These are phyloP conservation scores for Incurvaria masculella DNA, from an alignment of 2,888 invertebrate genomes.

Conservation along the genomic window DNA sequence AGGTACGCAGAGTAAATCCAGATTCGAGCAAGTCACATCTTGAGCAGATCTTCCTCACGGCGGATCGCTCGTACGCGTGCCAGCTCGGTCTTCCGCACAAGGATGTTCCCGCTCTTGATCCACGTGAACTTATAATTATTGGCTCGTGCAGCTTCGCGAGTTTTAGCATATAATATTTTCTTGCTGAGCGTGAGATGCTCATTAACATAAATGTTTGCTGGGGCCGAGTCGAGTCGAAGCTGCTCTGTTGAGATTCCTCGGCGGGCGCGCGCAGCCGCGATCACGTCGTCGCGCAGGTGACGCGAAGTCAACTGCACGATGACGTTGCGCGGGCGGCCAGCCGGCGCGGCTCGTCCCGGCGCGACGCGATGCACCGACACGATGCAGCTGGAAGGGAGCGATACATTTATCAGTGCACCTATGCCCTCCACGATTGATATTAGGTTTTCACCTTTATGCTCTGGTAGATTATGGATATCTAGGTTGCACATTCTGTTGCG, in stretches of 20 bases:
- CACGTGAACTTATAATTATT: constrained; percentile 2
- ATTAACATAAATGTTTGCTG: constrained; percentile 1
- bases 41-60: too few species aligned
- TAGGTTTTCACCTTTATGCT: constrained; percentile 3
- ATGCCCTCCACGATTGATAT: constrained; percentile 1
- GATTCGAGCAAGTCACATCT: too few species aligned
- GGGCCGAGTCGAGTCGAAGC: too few species aligned
- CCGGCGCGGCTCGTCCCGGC: neutral
- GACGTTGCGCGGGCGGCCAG: constrained; percentile 1
- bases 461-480: constrained; percentile 7
- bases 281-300: too few species aligned
- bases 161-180: constrained; percentile 3
- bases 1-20: too few species aligned
- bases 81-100: too few species aligned
- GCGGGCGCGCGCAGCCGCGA: constrained; percentile 4
- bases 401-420: neutral
- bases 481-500: constrained; percentile 1
- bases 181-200: constrained; percentile 5
- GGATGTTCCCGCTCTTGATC: too few species aligned
- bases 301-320: constrained; percentile 1
- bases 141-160: neutral
- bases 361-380: constrained; percentile 1
- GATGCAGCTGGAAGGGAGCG: neutral
- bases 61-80: too few species aligned
- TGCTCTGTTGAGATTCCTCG: constrained; percentile 4